Base-by-base conservation (phyloP, 2,113 vertebrate species). In the Heptranchias perlo region DNA sequence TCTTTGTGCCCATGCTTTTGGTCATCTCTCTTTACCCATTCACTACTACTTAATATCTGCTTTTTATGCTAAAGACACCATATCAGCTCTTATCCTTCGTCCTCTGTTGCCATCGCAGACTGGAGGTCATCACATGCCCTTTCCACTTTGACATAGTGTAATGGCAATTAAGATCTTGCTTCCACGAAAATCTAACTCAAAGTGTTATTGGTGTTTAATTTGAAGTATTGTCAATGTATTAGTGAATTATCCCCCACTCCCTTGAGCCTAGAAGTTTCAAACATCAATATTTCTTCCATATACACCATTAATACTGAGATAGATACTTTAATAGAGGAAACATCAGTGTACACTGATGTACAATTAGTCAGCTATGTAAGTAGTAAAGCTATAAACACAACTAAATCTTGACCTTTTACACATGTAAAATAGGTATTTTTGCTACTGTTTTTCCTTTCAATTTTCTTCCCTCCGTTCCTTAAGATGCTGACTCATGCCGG, bases 171-270 rank as follows among this genome's bases (percentile, higher is more conserved):
- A 62, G 35, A 39, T 47, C 18, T 64, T 93, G n/a, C 35, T 62
- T 82, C 39, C 39, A 82, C 78, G 44, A 16, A 18, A 1, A 44
- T 82, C 39, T 82, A 82, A 82, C 16, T n/a, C 39, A 44, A 78
- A 39, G 69, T 35, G 78, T 82, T 82, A 82, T n/a, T 82, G 76
- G n/a, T 82, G 67, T 73, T 73, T 62, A 93, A 92, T 92, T 14
- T 39, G n/a, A 62, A 92, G 4, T 62, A 23, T 87, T 28, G 49
- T 87, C 47, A 25, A 28, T 52, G 10, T 49, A 52, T 93, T 62
- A 62, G 54, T 93, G 35, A 93, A 64, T 39, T 62, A 62, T 64
- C 54, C 18, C 7, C n/a, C 89, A 62, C 35, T 93, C 61, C 7
- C 16, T 16, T 39, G 58, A 93, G 58, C n/a, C 58, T 64, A 44